phyloP scores from a whole-genome alignment of 1,140 invertebrate genomes.

The Acromyrmex charruanus region DNA sequence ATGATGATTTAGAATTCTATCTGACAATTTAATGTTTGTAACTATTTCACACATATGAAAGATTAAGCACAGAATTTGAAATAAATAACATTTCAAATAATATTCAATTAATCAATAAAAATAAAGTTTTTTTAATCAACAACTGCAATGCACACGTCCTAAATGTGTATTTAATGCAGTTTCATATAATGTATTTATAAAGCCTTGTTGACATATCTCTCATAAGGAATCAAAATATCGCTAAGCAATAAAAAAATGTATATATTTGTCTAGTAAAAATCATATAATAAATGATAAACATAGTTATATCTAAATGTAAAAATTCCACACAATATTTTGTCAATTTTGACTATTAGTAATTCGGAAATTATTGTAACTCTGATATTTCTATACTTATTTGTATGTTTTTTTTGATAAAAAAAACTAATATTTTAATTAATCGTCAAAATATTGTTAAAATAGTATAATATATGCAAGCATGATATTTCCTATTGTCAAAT shows the following conservation, averaged over 20 bases:
- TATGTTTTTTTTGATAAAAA: not conserved
- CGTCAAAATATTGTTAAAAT: not conserved
- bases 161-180: not conserved
- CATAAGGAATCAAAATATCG: not conserved
- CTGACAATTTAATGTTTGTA: not conserved
- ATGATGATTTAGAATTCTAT: not conserved
- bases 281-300: not conserved
- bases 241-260: not conserved
- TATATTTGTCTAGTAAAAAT: not conserved
- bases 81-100: not conserved
- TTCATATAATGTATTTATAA: not conserved
- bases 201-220: not conserved
- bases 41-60: not conserved
- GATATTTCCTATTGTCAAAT: not conserved
- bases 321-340: not conserved
- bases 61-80: not conserved
- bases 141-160: not conserved
- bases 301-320: not conserved
- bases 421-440: not conserved
- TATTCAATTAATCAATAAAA: not conserved
- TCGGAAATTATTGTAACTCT: not conserved
- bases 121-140: not conserved
- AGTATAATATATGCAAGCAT: not conserved
- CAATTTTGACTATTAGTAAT: not conserved
- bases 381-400: not conserved